phyloP scores from a whole-genome alignment of 1,140 invertebrate genomes.

The Galleria mellonella region DNA sequence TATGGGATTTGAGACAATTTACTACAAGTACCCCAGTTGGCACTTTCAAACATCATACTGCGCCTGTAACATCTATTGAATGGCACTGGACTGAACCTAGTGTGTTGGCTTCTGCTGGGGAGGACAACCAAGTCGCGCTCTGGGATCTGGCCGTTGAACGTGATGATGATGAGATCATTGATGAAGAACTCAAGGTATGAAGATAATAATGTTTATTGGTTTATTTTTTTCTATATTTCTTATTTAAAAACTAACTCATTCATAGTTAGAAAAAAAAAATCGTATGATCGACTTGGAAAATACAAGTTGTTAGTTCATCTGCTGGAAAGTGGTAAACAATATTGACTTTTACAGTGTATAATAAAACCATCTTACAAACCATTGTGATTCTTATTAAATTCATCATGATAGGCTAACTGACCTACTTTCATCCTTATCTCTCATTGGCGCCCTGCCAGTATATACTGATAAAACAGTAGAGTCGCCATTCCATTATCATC shows the following conservation, averaged over 20 bases:
- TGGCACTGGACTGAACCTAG: slow-evolving; percentile 96
- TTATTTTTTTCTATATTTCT: neutral
- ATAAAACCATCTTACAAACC: too few species aligned
- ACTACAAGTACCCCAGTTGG: slow-evolving; percentile 88
- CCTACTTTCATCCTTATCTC: too few species aligned
- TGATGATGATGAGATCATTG: slow-evolving; percentile 77
- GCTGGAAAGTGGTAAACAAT: too few species aligned
- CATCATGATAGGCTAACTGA: too few species aligned
- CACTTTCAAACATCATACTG: slow-evolving; percentile 94
- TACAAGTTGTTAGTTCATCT: too few species aligned
- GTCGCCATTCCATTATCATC: too few species aligned
- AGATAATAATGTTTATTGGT: too few species aligned
- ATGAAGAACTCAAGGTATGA: slow-evolving; percentile 77
- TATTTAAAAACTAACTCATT: neutral
- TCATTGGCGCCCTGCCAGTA: too few species aligned
- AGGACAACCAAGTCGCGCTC: slow-evolving; percentile 96
- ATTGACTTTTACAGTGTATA: too few species aligned
- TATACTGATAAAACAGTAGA: too few species aligned
- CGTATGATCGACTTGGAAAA: too few species aligned
- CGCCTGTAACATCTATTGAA: slow-evolving; percentile 95
- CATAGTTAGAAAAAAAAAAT: neutral
- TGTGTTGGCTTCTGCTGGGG: slow-evolving; percentile 94
- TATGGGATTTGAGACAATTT: slow-evolving; percentile 97
- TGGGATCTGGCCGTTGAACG: slow-evolving; percentile 97
- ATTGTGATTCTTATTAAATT: too few species aligned